Percentiles rank a stretch among this genome's conserved stretches.
Evolutionary conservation across 2,888 invertebrate species (phyloP).

Genomic region (Leptogaster cylindrica): DNA sequence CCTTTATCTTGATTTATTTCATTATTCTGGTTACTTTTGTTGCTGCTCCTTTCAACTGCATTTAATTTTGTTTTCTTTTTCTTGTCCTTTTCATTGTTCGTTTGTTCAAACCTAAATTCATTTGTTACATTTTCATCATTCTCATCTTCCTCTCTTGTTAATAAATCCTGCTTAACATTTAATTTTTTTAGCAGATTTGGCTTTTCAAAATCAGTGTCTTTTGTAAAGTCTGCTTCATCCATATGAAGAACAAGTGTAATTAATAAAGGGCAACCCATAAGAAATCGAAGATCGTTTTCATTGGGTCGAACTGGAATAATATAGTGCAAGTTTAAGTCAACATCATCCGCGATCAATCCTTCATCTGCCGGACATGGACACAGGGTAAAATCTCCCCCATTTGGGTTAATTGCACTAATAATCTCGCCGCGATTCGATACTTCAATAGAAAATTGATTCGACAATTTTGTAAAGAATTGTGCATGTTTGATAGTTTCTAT

Average conservation of each 20-base stretch:
- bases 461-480: background rate
- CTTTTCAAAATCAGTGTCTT: background rate
- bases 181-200: background rate
- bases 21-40: background rate
- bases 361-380: background rate
- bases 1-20: background rate
- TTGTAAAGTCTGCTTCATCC: background rate
- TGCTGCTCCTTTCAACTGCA: background rate
- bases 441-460: background rate
- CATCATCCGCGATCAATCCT: background rate
- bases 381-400: background rate
- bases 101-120: background rate
- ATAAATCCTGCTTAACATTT: background rate
- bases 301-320: background rate
- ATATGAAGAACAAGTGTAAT: background rate
- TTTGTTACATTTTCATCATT: background rate
- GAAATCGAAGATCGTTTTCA: background rate
- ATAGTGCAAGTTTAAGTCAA: slow-evolving; percentile 11
- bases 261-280: background rate
- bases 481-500: background rate
- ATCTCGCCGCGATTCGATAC: background rate
- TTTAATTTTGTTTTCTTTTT: background rate
- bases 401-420: background rate
- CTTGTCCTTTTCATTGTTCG: background rate
- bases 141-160: background rate